These are phyloP conservation scores for Oxytorus armatus DNA, from an alignment of 2,888 invertebrate genomes.

Conservation along the genomic window DNA sequence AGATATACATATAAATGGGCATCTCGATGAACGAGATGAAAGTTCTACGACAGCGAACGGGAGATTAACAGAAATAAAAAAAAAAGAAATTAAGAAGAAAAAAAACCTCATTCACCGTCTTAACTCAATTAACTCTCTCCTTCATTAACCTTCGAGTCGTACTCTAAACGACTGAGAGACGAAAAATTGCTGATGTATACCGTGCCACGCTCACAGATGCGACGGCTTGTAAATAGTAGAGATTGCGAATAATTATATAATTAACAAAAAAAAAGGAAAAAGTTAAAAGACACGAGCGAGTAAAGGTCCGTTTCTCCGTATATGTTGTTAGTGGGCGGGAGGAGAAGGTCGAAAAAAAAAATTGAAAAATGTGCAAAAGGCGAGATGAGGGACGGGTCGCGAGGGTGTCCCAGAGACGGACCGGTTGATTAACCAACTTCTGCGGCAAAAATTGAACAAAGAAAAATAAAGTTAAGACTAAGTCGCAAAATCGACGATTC, in stretches of 20 bases:
- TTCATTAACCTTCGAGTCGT: constrained; percentile 67
- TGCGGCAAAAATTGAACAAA: constrained; percentile 2
- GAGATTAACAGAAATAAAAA: constrained; percentile 18
- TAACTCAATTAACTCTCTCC: constrained; percentile 65
- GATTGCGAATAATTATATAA: constrained; percentile 51
- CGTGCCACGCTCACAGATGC: constrained; percentile 47
- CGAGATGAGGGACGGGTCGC: too few relatives aligned
- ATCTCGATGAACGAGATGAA: constrained; percentile 5
- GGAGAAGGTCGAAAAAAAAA: constrained; percentile 40
- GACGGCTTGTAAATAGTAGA: constrained; percentile 63
- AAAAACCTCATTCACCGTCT: constrained; percentile 56
- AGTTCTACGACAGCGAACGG: constrained; percentile 6
- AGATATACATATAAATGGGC: constrained; percentile 28
- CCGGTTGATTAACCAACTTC: constrained; percentile 2
- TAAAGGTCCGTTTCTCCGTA: too few relatives aligned
- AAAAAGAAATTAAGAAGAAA: constrained; percentile 24
- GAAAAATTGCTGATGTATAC: constrained; percentile 61
- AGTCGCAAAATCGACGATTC: constrained; percentile 34
- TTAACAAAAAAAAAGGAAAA: constrained; percentile 27
- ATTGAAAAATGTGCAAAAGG: constrained; percentile 56
- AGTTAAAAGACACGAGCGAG: constrained; percentile 35
- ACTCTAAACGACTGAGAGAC: constrained; percentile 62
- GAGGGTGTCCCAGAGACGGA: constrained; percentile 17
- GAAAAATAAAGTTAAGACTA: not conserved
- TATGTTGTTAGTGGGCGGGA: too few relatives aligned